phyloP scores from a whole-genome alignment of 2,113 vertebrate genomes.

The Calyptomena viridis region DNA sequence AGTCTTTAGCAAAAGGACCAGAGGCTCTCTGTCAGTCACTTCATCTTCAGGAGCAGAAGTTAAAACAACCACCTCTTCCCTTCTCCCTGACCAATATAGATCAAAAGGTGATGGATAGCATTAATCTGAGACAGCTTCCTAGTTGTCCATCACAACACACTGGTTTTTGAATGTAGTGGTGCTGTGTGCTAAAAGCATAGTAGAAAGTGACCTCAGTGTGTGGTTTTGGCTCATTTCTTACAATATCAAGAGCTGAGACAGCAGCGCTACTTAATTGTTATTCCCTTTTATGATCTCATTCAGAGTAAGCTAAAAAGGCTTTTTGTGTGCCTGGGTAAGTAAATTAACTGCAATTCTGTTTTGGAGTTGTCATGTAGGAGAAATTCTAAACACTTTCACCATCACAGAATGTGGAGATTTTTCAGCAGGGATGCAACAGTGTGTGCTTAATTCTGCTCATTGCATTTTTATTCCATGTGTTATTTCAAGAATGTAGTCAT shows the following conservation, averaged over 20 bases:
- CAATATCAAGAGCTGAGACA: background rate
- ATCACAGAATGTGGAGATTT: background rate
- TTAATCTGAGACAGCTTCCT: background rate
- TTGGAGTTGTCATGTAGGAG: background rate
- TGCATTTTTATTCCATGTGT: background rate
- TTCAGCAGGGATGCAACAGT: background rate
- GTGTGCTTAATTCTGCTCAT: background rate
- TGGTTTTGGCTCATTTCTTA: background rate
- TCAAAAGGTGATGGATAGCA: background rate
- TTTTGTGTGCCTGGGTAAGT: background rate
- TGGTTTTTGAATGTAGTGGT: background rate
- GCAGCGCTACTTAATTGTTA: background rate
- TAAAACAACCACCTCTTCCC: background rate
- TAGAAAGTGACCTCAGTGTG: background rate
- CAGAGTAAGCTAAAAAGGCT: background rate
- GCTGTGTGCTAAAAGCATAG: background rate
- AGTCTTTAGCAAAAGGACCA: background rate
- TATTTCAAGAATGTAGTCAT: slow-evolving; percentile 13
- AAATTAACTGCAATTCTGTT: background rate
- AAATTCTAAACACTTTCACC: background rate
- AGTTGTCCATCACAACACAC: background rate
- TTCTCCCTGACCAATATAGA: rapidly evolving
- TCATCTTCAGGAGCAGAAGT: background rate
- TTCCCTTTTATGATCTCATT: background rate
- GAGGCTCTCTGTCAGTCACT: background rate